Evolutionary conservation across 2,888 invertebrate species (phyloP), one percentile per base, ranked within the genome.

Genomic region (Agelastica alni): DNA sequence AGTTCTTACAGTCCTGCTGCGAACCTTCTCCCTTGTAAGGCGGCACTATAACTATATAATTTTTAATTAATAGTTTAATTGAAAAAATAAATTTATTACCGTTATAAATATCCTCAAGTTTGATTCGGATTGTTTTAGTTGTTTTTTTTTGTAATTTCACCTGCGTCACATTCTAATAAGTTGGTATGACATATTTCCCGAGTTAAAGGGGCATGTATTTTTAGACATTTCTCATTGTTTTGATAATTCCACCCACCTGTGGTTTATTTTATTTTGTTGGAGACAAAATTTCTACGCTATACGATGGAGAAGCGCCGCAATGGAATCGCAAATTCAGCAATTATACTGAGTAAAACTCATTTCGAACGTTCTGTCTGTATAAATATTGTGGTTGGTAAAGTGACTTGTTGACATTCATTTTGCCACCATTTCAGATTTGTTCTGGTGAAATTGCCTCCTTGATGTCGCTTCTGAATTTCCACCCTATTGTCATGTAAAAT

Each of bases 381-480:
- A 49, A 49, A 49, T 49, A 49, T 49, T 49, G 32, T 22, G 41
- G 39, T 31, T 22, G 49, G 18, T 6, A n/a, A 41, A 42, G 45
- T 53, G 53, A 53, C 36, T 45, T 57, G 46, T 42, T 49, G 55
- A 51, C 61, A 58, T 64, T 62, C 62, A 65, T 64, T 39, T 65
- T 66, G 64, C 65, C 61, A 62, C 59, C 64, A 62, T 63, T 61
- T 57, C 57, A 53, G 58, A 60, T 61, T 61, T 60, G 62, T 61
- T 62, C 61, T 61, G 63, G 59, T 62, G 60, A 63, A 41, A 41
- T 49, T 41, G 41, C 49, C 41, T 49, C 56, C 57, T 64, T 59
- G 59, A 64, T 64, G 55, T 59, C 56, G 56, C 48, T 48, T 53
- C 47, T 53, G 55, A 59, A 62, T 60, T 66, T 62, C 55, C 52